phyloP scores from a whole-genome alignment of 2,888 invertebrate species.

The Aphodius sticticus region DNA sequence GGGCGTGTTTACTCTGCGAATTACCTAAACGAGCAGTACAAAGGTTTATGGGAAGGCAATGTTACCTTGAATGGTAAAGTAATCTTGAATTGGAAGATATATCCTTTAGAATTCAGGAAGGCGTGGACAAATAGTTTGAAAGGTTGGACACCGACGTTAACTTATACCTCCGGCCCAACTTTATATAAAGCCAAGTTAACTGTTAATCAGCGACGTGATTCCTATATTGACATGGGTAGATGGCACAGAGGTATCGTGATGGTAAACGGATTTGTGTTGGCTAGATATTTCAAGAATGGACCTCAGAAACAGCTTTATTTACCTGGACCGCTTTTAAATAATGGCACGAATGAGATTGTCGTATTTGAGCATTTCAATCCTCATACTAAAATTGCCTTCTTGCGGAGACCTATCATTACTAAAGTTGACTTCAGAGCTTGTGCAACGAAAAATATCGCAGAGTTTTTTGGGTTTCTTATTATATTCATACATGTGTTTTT shows the following conservation, averaged over 20 bases:
- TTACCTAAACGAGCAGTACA: slow-evolving; percentile 52
- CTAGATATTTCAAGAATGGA: slow-evolving; percentile 83
- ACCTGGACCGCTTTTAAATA: slow-evolving; percentile 75
- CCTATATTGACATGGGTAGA: slow-evolving; percentile 77
- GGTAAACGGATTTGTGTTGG: slow-evolving; percentile 86
- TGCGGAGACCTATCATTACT: neutral
- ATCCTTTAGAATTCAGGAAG: slow-evolving; percentile 63
- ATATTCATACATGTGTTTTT: neutral
- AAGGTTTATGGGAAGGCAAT: slow-evolving; percentile 78
- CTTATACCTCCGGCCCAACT: slow-evolving; percentile 61
- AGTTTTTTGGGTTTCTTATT: neutral
- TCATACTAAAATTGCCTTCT: neutral
- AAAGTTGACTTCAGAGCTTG: neutral
- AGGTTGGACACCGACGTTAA: slow-evolving; percentile 51
- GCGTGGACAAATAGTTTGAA: slow-evolving; percentile 55
- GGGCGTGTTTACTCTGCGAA: slow-evolving; percentile 74
- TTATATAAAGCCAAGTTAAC: slow-evolving; percentile 65
- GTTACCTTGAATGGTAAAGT: slow-evolving; percentile 58
- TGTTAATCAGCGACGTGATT: slow-evolving; percentile 69
- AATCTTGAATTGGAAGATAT: slow-evolving; percentile 60
- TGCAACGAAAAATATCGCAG: neutral
- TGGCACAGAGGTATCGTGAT: slow-evolving; percentile 90
- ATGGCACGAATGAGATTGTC: slow-evolving; percentile 59
- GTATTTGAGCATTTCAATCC: slow-evolving; percentile 56
- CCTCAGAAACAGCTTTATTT: slow-evolving; percentile 86